Evolutionary conservation across 2,113 vertebrate genomes (phyloP).

Genomic region (Cryptomyrus ogoouensis): DNA sequence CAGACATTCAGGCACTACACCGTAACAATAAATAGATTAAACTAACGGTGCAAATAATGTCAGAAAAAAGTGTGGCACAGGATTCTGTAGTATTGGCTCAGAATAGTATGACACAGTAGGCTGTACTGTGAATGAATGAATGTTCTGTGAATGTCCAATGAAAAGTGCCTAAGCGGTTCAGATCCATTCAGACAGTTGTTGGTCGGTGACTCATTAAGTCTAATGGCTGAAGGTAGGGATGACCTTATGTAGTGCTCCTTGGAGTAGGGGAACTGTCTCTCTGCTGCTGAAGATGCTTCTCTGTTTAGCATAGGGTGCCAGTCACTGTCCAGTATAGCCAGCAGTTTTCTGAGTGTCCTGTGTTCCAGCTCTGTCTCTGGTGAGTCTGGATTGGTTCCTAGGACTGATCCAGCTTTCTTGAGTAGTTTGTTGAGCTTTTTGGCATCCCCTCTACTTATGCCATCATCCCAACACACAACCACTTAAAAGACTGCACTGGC

Average conservation of each 20-base stretch:
- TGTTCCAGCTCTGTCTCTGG: neutral
- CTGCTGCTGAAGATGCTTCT: neutral
- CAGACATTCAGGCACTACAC: neutral
- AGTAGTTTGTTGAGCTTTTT: neutral
- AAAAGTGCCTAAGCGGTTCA: neutral
- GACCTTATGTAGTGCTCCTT: neutral
- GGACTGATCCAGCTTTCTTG: neutral
- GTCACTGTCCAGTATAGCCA: neutral
- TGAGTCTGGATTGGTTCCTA: neutral
- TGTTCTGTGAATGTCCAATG: neutral
- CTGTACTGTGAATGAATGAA: neutral
- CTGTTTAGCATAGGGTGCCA: neutral
- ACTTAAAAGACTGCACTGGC: neutral
- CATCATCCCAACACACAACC: neutral
- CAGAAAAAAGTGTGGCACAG: neutral
- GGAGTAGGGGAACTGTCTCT: neutral
- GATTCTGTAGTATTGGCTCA: neutral
- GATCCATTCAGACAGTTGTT: neutral
- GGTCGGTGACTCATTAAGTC: neutral
- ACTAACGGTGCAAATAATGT: neutral
- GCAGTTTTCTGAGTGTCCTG: neutral
- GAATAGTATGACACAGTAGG: neutral
- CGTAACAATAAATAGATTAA: neutral
- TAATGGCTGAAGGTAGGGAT: neutral
- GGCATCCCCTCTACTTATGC: neutral